Conservation (phyloP, 92 coral and sea anemone species). For the Porites cylindrica region DNA sequence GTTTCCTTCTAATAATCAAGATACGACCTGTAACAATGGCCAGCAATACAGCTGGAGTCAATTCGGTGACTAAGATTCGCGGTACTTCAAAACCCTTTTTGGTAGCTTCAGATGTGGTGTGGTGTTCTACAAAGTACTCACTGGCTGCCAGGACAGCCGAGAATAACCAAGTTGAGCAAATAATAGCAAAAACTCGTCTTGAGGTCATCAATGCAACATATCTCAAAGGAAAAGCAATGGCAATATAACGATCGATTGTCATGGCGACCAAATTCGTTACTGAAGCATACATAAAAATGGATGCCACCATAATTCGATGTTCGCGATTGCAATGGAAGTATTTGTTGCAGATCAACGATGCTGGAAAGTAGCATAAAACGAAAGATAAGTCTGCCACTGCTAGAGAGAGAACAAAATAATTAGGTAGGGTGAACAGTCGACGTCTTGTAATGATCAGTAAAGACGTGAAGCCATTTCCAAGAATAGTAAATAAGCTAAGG, state of each 20-base stretch:
- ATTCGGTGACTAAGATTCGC: conserved; percentile 28
- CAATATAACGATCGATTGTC: conserved; percentile 64
- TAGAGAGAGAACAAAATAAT: conserved; percentile 21
- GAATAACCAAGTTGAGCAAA: conserved; percentile 33
- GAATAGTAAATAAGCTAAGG: not conserved
- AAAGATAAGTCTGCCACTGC: conserved; percentile 29
- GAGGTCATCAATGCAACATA: conserved; percentile 45
- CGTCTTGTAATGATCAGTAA: conserved; percentile 26
- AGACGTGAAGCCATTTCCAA: conserved; percentile 30
- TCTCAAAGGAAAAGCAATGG: conserved; percentile 56
- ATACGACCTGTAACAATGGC: conserved; percentile 44
- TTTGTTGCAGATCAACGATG: conserved; percentile 15
- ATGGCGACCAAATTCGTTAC: conserved; percentile 48
- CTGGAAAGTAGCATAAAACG: conserved; percentile 22
- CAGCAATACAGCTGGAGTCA: conserved; percentile 50
- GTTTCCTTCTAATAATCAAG: conserved; percentile 51
- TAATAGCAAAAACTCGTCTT: conserved; percentile 8
- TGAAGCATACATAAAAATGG: conserved; percentile 54
- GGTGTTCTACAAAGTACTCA: conserved; percentile 3
- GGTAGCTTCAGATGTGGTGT: not conserved
- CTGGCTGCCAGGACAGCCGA: conserved; percentile 2
- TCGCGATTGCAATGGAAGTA: conserved; percentile 20
- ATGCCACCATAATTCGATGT: conserved; percentile 11
- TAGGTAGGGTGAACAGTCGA: conserved; percentile 15
- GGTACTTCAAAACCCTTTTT: conserved; percentile 10